Evolutionary conservation across 2,888 invertebrate species (phyloP).

Genomic region (Melipona beecheii): DNA sequence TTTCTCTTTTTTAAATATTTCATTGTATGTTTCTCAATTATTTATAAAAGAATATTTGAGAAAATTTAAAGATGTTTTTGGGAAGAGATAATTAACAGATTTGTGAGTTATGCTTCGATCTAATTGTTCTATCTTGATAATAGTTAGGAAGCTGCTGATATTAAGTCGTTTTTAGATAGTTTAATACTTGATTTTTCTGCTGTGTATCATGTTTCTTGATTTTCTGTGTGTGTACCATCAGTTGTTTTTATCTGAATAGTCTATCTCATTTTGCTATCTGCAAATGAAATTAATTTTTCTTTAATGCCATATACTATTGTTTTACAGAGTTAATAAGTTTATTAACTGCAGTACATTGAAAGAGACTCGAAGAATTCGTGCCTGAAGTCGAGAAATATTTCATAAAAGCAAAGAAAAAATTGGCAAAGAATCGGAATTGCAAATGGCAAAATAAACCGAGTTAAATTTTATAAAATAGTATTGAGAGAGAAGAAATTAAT

Average conservation of each 20-base stretch:
- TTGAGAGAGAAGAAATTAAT: neutral
- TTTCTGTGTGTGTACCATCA: neutral
- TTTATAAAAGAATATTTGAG: neutral
- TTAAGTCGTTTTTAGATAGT: neutral
- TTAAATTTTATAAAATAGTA: neutral
- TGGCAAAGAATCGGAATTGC: neutral
- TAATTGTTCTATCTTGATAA: neutral
- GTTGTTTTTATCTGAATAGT: neutral
- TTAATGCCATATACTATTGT: neutral
- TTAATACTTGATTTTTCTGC: neutral
- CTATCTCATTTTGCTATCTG: neutral
- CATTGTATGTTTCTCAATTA: neutral
- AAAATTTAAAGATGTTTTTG: no score
- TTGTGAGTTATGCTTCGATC: no score
- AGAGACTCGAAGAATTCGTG: conserved; percentile 3
- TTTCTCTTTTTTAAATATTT: neutral
- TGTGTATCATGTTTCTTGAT: neutral
- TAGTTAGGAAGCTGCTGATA: neutral
- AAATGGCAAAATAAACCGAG: neutral
- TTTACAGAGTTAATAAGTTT: conserved; percentile 6
- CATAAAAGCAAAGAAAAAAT: neutral
- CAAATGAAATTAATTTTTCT: neutral
- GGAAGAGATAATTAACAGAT: neutral
- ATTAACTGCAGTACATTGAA: neutral
- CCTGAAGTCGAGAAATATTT: neutral